Evolutionary conservation across 2,888 invertebrate species (phyloP), one percentile per base, ranked within the genome.

Genomic region (Conistra vaccinii): DNA sequence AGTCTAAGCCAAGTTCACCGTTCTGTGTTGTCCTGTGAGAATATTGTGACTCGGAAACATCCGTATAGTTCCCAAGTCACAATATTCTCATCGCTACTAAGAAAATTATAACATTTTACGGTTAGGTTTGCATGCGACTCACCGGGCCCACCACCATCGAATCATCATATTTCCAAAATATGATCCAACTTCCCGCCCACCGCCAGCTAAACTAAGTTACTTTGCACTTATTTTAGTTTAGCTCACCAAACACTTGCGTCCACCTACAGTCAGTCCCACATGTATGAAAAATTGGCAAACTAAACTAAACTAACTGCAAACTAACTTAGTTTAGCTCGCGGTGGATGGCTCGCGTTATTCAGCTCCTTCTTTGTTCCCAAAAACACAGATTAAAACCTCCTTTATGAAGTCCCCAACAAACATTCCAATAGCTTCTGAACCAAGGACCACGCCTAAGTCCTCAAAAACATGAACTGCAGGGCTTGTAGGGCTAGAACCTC

Each of bases 371-470:
- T 42, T 3, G 10, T 12, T 42, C 1, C 4, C 14, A 65, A 29
- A 42, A 39, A 26, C 2, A 42, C 3, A 7, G 35, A 4, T 1
- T 17, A 17, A 17, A n/a, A 23, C 1, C 23, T 60, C 32, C 2
- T n/a, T 17, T 39, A 39, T n/a, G 9, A n/a, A 39, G n/a, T n/a
- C n/a, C 14, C 35, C 1, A 35, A 35, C 35, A 60, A 23, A 32
- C 7, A 60, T 35, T 39, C 12, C 9, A 32, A 35, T 60, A 32
- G 12, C 23, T 23, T 23, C 12, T 12, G 23, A 53, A 6, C 95
- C 94, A 48, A 6, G 2, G 6, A 39, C 7, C 7, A 7, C 35
- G 35, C 17, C 6, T 48, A 20, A 20, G 51, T 23, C 23, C 12
- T 6, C 23, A 3, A 20, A 12, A 32, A 32, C 7, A 32, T n/a